Evolutionary conservation across 1,140 invertebrate genomes (phyloP), one percentile per base, ranked within the genome.

Genomic region (Yoshiicerus persimilis): DNA sequence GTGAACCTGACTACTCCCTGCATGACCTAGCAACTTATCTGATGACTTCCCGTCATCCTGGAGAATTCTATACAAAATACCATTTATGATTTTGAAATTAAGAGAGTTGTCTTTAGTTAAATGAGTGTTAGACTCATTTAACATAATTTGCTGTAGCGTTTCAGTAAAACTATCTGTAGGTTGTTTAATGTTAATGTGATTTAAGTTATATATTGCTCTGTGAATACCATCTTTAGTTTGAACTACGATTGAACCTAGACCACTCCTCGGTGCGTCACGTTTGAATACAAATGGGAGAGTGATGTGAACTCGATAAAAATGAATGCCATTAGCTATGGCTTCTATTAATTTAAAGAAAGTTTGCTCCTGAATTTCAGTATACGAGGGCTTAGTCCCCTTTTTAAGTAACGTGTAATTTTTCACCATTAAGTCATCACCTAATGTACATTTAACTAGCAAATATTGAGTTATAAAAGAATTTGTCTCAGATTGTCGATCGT

Each of bases 261-360:
- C 89, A 2, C 84, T 66, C 34, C 87, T 32, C 39, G 23, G 34
- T 27, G 88, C 87, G 87, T 90, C 89, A 39, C 36, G 34, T 66
- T 36, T n/a, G n/a, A 90, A 27, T 23, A 34, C 20, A 16, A 89
- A 70, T 36, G 88, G 88, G 13, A 86, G 32, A 11, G 23, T 10
- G 80, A 88, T 89, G 56, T 90, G 75, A 1, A 90, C 75, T 41
- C 77, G 39, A 8, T 64, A 3, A 6, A 90, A 39, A 25, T 75
- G 23, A 38, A 80, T 41, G 6, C 87, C 84, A 20, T 77, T 36
- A 70, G 25, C 36, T 25, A 89, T 70, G 20, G 77, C 77, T 32
- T 41, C n/a, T 36, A 89, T 90, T n/a, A 90, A 70, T 10, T 36
- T 36, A 0, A 88, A 34, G 62, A 92, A 91, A 10, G 91, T 86